These are phyloP conservation scores for Adrianichthys oophorus DNA, from an alignment of 2,797 vertebrate species.

Conservation along the genomic window DNA sequence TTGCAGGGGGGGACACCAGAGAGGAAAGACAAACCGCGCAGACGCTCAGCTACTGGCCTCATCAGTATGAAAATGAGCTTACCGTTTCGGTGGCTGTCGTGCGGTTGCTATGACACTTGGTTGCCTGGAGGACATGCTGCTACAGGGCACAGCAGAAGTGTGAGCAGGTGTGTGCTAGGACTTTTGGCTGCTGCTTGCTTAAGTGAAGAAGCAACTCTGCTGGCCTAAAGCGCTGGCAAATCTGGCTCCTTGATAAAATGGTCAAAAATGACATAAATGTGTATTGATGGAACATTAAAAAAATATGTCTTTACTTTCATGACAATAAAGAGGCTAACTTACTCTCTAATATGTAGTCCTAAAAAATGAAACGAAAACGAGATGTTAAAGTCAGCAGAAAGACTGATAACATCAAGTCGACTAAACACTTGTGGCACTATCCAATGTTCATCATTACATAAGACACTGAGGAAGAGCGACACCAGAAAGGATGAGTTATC, in stretches of 20 bases:
- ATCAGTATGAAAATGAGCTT: slow-evolving; percentile 73
- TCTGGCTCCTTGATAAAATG: not conserved
- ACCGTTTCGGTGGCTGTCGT: slow-evolving; percentile 53
- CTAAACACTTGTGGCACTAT: slow-evolving; percentile 14
- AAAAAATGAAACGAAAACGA: no score
- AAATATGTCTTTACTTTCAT: no score
- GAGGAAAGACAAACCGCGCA: slow-evolving; percentile 44
- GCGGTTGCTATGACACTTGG: slow-evolving; percentile 68
- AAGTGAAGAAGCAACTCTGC: not conserved
- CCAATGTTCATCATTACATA: slow-evolving; percentile 38
- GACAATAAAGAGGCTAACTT: no score
- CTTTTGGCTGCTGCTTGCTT: slow-evolving; percentile 1
- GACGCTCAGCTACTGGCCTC: slow-evolving; percentile 55
- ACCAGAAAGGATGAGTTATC: slow-evolving; percentile 10
- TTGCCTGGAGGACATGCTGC: slow-evolving; percentile 44
- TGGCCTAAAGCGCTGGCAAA: not conserved
- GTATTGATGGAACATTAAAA: no score
- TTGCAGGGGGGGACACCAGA: slow-evolving; percentile 62
- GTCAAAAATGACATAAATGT: no score
- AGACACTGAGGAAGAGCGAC: slow-evolving; percentile 7
- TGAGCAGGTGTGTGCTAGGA: slow-evolving; percentile 21
- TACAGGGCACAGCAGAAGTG: slow-evolving; percentile 23
- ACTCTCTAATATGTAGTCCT: no score
- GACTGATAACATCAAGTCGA: no score
- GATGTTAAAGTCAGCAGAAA: no score